A percentile compares a stretch with the other conserved stretches of the same genome.
phyloP scores from a whole-genome alignment of 1,140 invertebrate genomes.

The Danaus melanippus region DNA sequence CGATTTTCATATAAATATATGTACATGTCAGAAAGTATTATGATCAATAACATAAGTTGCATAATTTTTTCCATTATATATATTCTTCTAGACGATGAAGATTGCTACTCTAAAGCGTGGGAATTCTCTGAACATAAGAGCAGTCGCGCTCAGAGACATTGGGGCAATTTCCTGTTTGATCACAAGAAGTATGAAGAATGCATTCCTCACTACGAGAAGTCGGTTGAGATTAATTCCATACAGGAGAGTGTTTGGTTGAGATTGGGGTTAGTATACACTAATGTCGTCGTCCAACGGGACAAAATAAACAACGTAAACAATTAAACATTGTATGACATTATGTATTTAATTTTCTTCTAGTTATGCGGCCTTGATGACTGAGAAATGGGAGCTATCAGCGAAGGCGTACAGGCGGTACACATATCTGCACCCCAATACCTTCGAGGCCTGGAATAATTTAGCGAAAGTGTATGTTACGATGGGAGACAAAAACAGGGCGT shows the following conservation, averaged over 20 bases:
- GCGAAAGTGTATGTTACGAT: slow-evolving; percentile 93
- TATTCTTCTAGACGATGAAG: slow-evolving; percentile 78
- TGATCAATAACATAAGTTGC: not conserved
- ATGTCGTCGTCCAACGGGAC: too few relatives aligned
- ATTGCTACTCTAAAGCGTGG: slow-evolving; percentile 93
- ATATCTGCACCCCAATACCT: slow-evolving; percentile 88
- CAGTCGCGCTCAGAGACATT: slow-evolving; percentile 86
- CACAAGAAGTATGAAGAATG: slow-evolving; percentile 83
- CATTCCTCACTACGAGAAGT: slow-evolving; percentile 84
- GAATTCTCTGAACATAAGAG: slow-evolving; percentile 86
- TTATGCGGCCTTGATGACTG: slow-evolving; percentile 84
- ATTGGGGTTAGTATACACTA: slow-evolving; percentile 74
- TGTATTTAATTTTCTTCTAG: slow-evolving; percentile 28
- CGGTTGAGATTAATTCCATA: slow-evolving; percentile 87
- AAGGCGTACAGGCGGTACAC: slow-evolving; percentile 90
- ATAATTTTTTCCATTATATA: too few relatives aligned
- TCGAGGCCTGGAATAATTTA: slow-evolving; percentile 98
- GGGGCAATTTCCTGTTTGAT: slow-evolving; percentile 84
- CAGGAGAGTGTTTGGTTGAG: slow-evolving; percentile 89
- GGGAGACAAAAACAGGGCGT: slow-evolving; percentile 88
- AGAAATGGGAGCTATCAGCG: slow-evolving; percentile 88
- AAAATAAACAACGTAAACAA: too few relatives aligned
- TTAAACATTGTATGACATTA: too few relatives aligned
- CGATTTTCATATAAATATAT: not conserved
- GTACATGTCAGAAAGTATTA: not conserved